Percentiles rank a stretch among this genome's conserved stretches.
phyloP scores from a whole-genome alignment of 1,140 invertebrate species.

The Aradophagus sp. region DNA sequence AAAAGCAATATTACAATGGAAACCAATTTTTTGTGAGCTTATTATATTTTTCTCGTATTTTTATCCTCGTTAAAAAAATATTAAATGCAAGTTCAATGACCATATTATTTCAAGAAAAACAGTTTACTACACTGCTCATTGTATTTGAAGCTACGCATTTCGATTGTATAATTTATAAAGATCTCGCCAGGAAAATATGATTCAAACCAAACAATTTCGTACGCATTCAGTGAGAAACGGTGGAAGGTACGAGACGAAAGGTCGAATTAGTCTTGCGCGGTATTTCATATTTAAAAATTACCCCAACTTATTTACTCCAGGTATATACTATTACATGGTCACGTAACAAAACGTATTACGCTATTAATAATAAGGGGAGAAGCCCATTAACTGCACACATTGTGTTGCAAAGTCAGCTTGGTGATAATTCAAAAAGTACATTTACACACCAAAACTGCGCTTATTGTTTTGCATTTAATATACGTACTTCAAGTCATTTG shows the following conservation, averaged over 20 bases:
- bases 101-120: no score
- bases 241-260: not conserved
- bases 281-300: conserved; percentile 49
- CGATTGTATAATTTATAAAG: no score
- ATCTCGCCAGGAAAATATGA: no score
- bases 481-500: conserved; percentile 34
- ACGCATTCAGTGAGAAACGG: no score
- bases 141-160: no score
- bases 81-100: no score
- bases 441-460: conserved; percentile 25
- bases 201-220: no score
- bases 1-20: no score
- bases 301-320: conserved; percentile 32
- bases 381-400: conserved; percentile 42
- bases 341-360: conserved; percentile 38
- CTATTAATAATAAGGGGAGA: conserved; percentile 44
- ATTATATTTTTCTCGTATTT: no score
- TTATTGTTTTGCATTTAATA: conserved; percentile 36
- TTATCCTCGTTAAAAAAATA: no score
- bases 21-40: no score
- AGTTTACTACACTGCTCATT: no score
- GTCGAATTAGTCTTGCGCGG: conserved; percentile 28
- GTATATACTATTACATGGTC: conserved; percentile 38
- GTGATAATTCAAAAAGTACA: conserved; percentile 49
- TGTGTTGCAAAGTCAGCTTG: conserved; percentile 39